phyloP scores from a whole-genome alignment of 37 sponge, comb jelly and placozoan species.

The Trichoplax adhaerens region DNA sequence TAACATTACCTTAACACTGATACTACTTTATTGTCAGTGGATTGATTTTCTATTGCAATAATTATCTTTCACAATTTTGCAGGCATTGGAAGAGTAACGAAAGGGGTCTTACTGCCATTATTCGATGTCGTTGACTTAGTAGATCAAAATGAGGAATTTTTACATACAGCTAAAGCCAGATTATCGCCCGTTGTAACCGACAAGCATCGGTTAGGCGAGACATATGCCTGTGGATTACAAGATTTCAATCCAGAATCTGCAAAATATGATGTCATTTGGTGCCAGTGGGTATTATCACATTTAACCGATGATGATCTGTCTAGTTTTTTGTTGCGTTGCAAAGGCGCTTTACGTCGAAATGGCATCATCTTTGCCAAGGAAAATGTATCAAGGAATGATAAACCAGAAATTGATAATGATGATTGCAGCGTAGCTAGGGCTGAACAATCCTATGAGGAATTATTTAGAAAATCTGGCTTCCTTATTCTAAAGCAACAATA shows the following conservation, averaged over 20 bases:
- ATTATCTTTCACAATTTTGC: slow-evolving; percentile 3
- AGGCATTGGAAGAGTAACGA: slow-evolving; percentile 80
- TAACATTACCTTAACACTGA: no score
- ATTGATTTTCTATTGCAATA: no score
- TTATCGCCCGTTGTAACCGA: no score
- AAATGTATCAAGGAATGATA: slow-evolving; percentile 40
- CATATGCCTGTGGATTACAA: slow-evolving; percentile 23
- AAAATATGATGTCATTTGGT: slow-evolving; percentile 76
- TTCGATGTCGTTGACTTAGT: slow-evolving; percentile 77
- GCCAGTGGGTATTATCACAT: slow-evolving; percentile 87
- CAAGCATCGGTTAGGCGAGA: not conserved
- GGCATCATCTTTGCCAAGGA: slow-evolving; percentile 85
- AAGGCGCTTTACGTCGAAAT: slow-evolving; percentile 21
- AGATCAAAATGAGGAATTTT: slow-evolving; percentile 58
- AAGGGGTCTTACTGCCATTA: slow-evolving; percentile 54
- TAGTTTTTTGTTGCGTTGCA: slow-evolving; percentile 36
- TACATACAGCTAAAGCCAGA: slow-evolving; percentile 36
- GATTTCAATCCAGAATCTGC: slow-evolving; percentile 61
- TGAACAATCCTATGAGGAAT: slow-evolving; percentile 13
- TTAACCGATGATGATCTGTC: slow-evolving; percentile 73
- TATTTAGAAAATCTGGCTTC: slow-evolving; percentile 35
- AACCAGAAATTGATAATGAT: slow-evolving; percentile 32
- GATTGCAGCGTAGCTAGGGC: slow-evolving; percentile 74
- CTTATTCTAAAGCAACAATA: slow-evolving; percentile 29
- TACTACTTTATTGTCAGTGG: no score